These are phyloP conservation scores for Drosophila engyochracea DNA, from an alignment of 2,888 invertebrate species.

Conservation along the genomic window DNA sequence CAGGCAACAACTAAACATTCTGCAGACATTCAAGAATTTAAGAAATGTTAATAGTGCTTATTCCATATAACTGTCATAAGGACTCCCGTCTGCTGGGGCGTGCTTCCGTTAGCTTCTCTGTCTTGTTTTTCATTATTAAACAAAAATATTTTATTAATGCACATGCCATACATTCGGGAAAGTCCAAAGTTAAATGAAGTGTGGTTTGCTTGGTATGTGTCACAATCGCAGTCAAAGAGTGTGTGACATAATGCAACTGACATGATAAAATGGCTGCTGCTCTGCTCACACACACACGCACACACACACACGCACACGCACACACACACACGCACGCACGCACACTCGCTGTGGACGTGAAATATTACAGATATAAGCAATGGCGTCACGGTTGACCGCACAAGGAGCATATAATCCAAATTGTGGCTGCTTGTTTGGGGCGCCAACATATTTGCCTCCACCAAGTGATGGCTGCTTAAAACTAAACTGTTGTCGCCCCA, in stretches of 20 bases:
- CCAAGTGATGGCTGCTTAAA: conserved; percentile 52
- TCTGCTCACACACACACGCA: not conserved
- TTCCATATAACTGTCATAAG: not conserved
- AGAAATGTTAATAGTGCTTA: not conserved
- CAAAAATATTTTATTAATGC: conserved; percentile 19
- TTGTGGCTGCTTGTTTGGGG: conserved; percentile 5
- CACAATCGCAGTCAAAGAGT: conserved; percentile 22
- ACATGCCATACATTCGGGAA: conserved; percentile 7
- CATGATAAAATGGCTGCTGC: conserved; percentile 36
- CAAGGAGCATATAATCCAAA: conserved; percentile 21
- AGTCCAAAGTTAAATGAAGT: conserved; percentile 38
- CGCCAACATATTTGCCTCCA: conserved; percentile 1
- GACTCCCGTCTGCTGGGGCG: not conserved
- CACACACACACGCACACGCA: not conserved
- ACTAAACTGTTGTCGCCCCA: conserved; percentile 31
- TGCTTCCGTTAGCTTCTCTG: not conserved
- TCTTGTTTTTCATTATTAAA: not conserved
- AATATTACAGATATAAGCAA: conserved; percentile 35
- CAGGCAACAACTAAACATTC: not conserved
- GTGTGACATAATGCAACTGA: conserved; percentile 58
- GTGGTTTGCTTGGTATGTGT: conserved; percentile 28
- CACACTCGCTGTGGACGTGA: conserved; percentile 14
- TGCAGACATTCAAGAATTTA: not conserved
- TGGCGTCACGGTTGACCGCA: conserved; percentile 45
- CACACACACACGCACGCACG: not conserved